These are phyloP conservation scores for Electrophaes corylata DNA, from an alignment of 2,888 invertebrate species.

Conservation along the genomic window DNA sequence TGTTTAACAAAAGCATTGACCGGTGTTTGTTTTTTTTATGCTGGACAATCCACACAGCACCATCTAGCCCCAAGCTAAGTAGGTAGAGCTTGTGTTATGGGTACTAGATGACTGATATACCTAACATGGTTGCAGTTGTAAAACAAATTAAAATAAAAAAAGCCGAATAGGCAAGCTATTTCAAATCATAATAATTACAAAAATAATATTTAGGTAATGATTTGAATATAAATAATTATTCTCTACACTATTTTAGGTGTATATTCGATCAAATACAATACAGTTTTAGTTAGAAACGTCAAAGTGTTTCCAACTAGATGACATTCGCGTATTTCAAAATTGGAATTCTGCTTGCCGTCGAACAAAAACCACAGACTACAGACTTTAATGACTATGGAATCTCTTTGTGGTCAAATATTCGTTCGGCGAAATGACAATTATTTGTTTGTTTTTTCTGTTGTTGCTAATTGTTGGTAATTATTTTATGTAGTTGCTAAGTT, in stretches of 20 bases:
- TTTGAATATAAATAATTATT: no score
- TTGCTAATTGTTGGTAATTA: constrained; percentile 31
- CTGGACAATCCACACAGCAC: no score
- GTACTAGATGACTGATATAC: no score
- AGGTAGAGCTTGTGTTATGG: no score
- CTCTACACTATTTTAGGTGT: neutral
- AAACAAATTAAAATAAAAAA: no score
- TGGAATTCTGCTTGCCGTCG: constrained; percentile 19
- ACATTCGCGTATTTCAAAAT: constrained; percentile 26
- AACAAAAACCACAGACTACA: constrained; percentile 15
- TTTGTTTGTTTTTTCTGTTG: constrained; percentile 26
- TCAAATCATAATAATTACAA: no score
- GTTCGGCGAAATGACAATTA: constrained; percentile 35
- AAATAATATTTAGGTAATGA: no score
- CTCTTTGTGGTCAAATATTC: constrained; percentile 33
- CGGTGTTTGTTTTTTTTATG: no score
- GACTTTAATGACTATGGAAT: constrained; percentile 35
- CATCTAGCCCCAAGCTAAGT: no score
- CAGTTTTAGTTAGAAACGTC: neutral
- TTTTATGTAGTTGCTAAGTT: constrained; percentile 5
- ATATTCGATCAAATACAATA: neutral
- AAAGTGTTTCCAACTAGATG: constrained; percentile 1
- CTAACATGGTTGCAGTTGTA: no score
- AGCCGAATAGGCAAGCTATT: no score
- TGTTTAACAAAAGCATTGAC: no score